phyloP scores from a whole-genome alignment of 2,113 vertebrate genomes.

The Dissostichus mawsoni region DNA sequence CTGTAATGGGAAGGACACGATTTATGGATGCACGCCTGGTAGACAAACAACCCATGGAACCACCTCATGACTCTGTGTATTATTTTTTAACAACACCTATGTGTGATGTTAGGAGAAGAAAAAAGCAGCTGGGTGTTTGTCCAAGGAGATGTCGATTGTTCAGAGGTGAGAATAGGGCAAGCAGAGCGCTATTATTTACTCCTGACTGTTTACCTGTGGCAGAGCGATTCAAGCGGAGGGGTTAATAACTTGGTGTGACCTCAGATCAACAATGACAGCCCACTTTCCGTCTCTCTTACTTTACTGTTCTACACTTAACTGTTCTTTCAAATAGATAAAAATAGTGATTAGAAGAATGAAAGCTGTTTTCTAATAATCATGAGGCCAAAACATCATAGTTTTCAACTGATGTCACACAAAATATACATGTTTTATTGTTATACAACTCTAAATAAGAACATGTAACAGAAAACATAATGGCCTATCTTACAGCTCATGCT shows the following conservation, averaged over 20 bases:
- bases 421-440: background rate
- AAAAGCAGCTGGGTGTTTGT: conserved; percentile 50
- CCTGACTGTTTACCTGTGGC: conserved; percentile 68
- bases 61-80: conserved; percentile 17
- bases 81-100: conserved; percentile 28
- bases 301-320: conserved; percentile 29
- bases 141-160: conserved; percentile 60
- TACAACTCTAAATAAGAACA: background rate
- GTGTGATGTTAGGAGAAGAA: conserved; percentile 34
- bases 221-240: conserved; percentile 70
- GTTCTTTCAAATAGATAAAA: conserved; percentile 46
- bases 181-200: conserved; percentile 75
- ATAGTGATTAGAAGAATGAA: conserved; percentile 15
- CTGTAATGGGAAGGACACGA: conserved; percentile 57
- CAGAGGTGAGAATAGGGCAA: conserved; percentile 61
- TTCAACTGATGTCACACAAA: background rate
- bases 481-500: background rate
- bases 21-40: conserved; percentile 51
- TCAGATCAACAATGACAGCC: conserved; percentile 67
- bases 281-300: conserved; percentile 39
- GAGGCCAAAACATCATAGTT: background rate
- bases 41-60: conserved; percentile 37
- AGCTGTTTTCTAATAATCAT: conserved; percentile 6
- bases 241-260: conserved; percentile 80
- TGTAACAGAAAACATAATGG: background rate